Base-by-base conservation (phyloP, 2,797 vertebrate species). In the Leptoclinus maculatus region DNA sequence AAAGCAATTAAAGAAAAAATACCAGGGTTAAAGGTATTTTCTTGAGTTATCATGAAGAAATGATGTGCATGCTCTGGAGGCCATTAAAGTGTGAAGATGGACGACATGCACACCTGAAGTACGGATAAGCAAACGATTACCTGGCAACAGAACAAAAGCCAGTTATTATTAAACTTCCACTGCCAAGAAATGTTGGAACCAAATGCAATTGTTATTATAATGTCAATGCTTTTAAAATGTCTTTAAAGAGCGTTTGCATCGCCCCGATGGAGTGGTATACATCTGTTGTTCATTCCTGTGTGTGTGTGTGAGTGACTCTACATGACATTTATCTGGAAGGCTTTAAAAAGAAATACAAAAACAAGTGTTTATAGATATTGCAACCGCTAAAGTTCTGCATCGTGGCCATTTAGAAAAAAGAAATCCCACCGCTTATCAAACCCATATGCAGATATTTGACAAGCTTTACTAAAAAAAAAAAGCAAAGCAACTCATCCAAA, bases 71-170 rank as follows among this genome's bases (percentile, higher is more conserved):
- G 67, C 54, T 66, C 60, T 59, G 1, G 27, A 65, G 60, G 51
- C 77, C 66, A 82, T 84, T 86, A 66, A 82, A 71, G 49, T 83
- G 86, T 79, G 83, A 68, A 43, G 34, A 67, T 4, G 71, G 78
- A 67, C 72, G 80, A 76, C 29, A n/a, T 23, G 83, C 25, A 66
- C 29, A 66, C 29, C 53, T 74, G 45, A 36, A 75, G 58, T 7
- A 56, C 32, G 36, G 76, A 71, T 64, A 45, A n/a, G 63, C 59
- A 75, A 74, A 83, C 81, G 10, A 82, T 2, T 19, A 74, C 21
- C 72, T 77, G 79, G 60, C 82, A 78, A 1, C 27, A 54, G 82
- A 80, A 80, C 76, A 82, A 77, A 83, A 81, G 57, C 3, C n/a
- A 54, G 60, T 58, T 39, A 54, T 58, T 39, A 54, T 79, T 45